Base-by-base conservation (phyloP, 2,797 vertebrate species). In the Neopelma chrysocephalum region DNA sequence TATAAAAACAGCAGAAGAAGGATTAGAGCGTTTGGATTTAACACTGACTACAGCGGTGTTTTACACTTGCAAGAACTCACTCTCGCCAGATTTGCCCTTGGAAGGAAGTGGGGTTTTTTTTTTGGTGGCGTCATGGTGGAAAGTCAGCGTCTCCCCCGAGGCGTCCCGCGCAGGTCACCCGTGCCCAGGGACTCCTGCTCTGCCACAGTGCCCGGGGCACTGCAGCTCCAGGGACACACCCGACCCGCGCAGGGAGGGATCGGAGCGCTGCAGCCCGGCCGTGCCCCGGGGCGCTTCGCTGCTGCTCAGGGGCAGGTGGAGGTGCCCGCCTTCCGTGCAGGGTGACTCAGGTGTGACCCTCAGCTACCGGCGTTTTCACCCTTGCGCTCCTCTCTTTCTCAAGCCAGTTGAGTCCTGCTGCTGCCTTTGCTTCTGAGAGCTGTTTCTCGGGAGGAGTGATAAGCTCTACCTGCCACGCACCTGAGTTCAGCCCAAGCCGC, bases 301-400 rank as follows among this genome's bases (percentile, higher is more conserved):
- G 54, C 72, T 69, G 36, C 60, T 42, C 58, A 11, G 40, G 5
- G 47, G 42, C 29, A 20, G 38, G 5, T 3, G 3, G 38, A 14
- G 19, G 12, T 53, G 32, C 29, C 23, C 32, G 15, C 31, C 1
- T 10, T 47, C 11, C 4, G 0, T 26, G 43, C 40, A 23, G 0
- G 0, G 3, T 15, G 8, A 25, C 13, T 36, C 21, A 18, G 1
- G 4, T 5, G 20, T 21, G 48, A 48, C n/a, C 27, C 13, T n/a
- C 27, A 10, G 25, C 16, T 14, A 12, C 34, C 0, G 2, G 6
- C 3, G 1, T 23, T 64, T 62, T 40, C 9, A 10, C 31, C 15
- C 12, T 29, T 17, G 22, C 36, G 14, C 32, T 4, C 9, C 36
- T 23, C 42, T 77, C 21, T 47, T 15, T 17, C 20, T 34, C 11